These are phyloP conservation scores for Caenorhabditis doughertyi DNA, from an alignment of 2,888 invertebrate species.

Conservation along the genomic window DNA sequence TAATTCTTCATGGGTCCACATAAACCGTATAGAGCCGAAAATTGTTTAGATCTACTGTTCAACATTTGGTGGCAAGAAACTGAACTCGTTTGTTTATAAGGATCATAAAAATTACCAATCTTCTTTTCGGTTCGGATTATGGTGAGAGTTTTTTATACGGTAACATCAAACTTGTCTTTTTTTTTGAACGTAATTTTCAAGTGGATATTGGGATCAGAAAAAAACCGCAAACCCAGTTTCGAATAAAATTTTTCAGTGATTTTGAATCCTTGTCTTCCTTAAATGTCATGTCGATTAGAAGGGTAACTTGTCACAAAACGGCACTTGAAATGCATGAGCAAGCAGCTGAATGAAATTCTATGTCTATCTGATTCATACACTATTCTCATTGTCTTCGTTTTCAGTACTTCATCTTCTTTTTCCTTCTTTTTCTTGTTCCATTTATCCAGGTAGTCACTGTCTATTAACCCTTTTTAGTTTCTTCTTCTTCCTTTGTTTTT, in stretches of 20 bases:
- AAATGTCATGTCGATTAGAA: constrained; percentile 56
- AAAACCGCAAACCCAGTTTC: too few species aligned
- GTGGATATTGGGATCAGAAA: too few species aligned
- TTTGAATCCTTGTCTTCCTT: constrained; percentile 19
- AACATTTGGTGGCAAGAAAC: too few species aligned
- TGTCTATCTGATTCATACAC: constrained; percentile 37
- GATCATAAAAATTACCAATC: too few species aligned
- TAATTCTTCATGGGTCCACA: too few species aligned
- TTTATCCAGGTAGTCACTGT: constrained; percentile 49
- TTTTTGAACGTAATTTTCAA: too few species aligned
- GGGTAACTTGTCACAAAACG: constrained; percentile 61
- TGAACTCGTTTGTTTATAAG: too few species aligned
- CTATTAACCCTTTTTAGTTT: constrained; percentile 15
- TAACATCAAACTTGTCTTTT: too few species aligned
- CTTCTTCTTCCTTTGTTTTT: constrained; percentile 2
- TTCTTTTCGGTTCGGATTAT: too few species aligned
- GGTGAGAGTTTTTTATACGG: too few species aligned
- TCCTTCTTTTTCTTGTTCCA: neutral
- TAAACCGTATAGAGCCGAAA: too few species aligned
- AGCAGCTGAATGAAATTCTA: constrained; percentile 55
- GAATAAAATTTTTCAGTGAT: constrained; percentile 30
- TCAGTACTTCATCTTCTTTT: constrained; percentile 3
- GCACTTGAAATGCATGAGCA: constrained; percentile 57
- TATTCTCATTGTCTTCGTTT: constrained; percentile 11
- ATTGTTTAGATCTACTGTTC: too few species aligned